Percentiles rank a stretch among this genome's conserved stretches.
Evolutionary conservation across 2,888 invertebrate species (phyloP).

Genomic region (Cephus pygmeus): DNA sequence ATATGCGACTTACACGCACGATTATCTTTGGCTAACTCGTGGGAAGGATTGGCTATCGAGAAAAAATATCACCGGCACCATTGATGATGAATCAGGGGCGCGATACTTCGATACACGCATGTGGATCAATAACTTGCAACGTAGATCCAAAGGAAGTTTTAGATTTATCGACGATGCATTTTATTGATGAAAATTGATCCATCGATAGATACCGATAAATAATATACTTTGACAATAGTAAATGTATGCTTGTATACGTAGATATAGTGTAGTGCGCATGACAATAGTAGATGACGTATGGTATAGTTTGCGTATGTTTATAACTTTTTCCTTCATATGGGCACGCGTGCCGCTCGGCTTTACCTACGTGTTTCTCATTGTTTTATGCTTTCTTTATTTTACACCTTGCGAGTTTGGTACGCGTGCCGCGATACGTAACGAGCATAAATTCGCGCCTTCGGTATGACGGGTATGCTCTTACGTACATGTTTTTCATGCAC

Average conservation of each 20-base stretch:
- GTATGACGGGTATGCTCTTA: background rate
- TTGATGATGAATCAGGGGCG: background rate
- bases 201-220: too few relatives aligned
- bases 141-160: background rate
- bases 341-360: too few relatives aligned
- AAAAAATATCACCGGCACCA: background rate
- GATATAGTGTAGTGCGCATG: too few relatives aligned
- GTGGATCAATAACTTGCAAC: background rate
- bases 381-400: background rate
- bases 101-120: background rate
- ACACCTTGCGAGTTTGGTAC: background rate
- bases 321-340: background rate
- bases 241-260: too few relatives aligned
- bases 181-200: background rate
- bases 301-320: background rate
- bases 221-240: too few relatives aligned
- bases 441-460: background rate
- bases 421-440: constrained; percentile 6
- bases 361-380: background rate
- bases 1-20: background rate
- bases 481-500: background rate
- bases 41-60: background rate
- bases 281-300: too few relatives aligned
- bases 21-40: background rate
- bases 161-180: background rate